These are phyloP conservation scores for Bombus confusus DNA, from an alignment of 1,140 invertebrate species.

Conservation along the genomic window DNA sequence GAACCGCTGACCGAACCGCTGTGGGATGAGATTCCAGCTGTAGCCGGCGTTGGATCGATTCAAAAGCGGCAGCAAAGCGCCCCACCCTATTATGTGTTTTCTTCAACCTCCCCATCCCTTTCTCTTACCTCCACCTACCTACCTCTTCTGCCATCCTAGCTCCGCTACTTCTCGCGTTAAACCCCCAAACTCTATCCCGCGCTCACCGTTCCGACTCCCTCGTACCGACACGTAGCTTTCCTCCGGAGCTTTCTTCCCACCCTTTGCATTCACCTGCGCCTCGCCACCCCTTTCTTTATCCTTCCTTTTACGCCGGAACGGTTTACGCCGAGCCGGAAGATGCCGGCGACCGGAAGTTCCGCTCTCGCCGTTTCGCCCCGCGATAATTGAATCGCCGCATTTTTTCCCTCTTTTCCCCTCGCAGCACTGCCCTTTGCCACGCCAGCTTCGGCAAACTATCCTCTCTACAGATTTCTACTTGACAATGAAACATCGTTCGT, in stretches of 20 bases:
- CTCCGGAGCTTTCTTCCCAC: slow-evolving; percentile 21
- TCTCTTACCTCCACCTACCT: slow-evolving; percentile 39
- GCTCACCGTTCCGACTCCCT: neutral
- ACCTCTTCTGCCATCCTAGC: slow-evolving; percentile 35
- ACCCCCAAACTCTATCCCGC: slow-evolving; percentile 21
- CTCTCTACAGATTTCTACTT: neutral
- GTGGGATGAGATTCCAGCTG: slow-evolving; percentile 74
- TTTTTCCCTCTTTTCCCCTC: neutral
- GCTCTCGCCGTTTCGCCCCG: slow-evolving; percentile 26
- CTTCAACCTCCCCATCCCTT: slow-evolving; percentile 69
- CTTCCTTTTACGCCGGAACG: slow-evolving; percentile 64
- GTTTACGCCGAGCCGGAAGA: slow-evolving; percentile 72
- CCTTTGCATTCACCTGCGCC: too few relatives aligned
- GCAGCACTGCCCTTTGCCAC: neutral
- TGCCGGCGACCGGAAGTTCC: slow-evolving; percentile 68
- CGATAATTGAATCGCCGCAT: slow-evolving; percentile 76
- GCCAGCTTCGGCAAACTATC: neutral
- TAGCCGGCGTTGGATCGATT: slow-evolving; percentile 80
- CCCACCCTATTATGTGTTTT: slow-evolving; percentile 80
- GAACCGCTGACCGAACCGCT: slow-evolving; percentile 71
- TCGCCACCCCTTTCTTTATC: slow-evolving; percentile 27
- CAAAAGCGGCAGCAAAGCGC: slow-evolving; percentile 80
- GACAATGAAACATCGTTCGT: slow-evolving; percentile 30
- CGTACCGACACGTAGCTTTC: slow-evolving; percentile 21
- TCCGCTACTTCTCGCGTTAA: slow-evolving; percentile 58